Conservation (phyloP, 2,113 vertebrate species). For the Lanius collurio region DNA sequence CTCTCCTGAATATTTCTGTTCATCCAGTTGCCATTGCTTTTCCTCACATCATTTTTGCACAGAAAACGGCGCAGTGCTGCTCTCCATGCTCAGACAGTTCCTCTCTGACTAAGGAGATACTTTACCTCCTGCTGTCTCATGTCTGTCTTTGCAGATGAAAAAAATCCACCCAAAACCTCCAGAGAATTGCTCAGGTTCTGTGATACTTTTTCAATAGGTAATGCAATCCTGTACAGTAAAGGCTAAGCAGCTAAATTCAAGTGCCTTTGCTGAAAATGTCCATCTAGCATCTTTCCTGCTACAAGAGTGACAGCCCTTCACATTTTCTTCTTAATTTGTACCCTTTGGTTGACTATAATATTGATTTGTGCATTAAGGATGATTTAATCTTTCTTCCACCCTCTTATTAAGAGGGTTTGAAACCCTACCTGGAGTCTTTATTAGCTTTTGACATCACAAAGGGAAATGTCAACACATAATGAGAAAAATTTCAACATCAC, state of each 20-base stretch:
- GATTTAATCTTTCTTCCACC: constrained; percentile 55
- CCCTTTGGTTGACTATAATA: constrained; percentile 11
- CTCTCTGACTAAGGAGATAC: not conserved
- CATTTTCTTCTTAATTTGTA: constrained; percentile 38
- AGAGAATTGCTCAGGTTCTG: not conserved
- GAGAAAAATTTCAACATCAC: constrained; percentile 26
- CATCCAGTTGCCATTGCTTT: not conserved
- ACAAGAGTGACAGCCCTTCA: constrained; percentile 9
- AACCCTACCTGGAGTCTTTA: constrained; percentile 46
- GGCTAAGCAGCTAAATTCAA: not conserved
- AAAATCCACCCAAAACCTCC: not conserved
- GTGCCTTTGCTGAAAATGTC: not conserved
- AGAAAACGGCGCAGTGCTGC: accelerated
- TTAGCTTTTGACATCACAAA: constrained; percentile 46
- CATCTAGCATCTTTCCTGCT: not conserved
- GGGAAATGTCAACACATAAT: constrained; percentile 28
- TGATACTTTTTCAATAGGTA: not conserved
- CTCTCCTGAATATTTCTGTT: not conserved
- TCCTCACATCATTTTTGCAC: not conserved
- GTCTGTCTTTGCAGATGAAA: not conserved
- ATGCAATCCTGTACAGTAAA: not conserved
- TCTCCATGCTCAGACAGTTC: not conserved
- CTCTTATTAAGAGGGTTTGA: constrained; percentile 12
- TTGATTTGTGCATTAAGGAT: constrained; percentile 48
- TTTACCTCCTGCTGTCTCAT: not conserved